phyloP scores from a whole-genome alignment of 1,140 invertebrate species.

The Brachionus paranguensis region DNA sequence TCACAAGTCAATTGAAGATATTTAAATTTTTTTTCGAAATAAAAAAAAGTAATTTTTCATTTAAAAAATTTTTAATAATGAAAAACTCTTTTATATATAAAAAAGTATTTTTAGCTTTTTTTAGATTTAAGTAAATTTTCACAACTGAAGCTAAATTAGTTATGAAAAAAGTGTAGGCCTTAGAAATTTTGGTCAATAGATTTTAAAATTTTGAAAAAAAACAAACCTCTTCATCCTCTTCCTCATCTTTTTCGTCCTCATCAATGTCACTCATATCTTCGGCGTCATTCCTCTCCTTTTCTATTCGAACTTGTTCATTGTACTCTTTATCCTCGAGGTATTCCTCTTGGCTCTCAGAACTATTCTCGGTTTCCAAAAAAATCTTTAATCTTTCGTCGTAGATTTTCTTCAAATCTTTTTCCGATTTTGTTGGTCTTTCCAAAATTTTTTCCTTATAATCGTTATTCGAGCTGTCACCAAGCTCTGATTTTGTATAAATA shows the following conservation, averaged over 20 bases:
- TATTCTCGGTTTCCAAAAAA: background rate
- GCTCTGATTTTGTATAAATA: background rate
- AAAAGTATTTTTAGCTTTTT: no score
- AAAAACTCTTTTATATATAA: no score
- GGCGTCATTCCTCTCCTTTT: background rate
- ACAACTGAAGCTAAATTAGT: no score
- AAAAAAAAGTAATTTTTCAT: no score
- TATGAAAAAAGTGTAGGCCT: no score
- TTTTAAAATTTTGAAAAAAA: no score
- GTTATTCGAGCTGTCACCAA: background rate
- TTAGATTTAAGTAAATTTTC: no score
- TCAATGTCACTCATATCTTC: conserved; percentile 13
- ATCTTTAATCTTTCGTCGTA: background rate
- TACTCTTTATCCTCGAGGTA: background rate
- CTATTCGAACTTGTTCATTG: background rate
- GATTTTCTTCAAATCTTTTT: background rate
- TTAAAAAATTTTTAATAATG: no score
- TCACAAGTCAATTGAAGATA: no score
- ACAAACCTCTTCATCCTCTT: background rate
- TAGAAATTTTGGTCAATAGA: no score
- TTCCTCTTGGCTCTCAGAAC: background rate
- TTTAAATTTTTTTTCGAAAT: no score
- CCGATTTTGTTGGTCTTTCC: background rate
- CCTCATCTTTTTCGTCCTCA: conserved; percentile 15
- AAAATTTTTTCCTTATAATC: background rate